phyloP scores from a whole-genome alignment of 2,797 vertebrate species.

The Mastacembelus armatus region DNA sequence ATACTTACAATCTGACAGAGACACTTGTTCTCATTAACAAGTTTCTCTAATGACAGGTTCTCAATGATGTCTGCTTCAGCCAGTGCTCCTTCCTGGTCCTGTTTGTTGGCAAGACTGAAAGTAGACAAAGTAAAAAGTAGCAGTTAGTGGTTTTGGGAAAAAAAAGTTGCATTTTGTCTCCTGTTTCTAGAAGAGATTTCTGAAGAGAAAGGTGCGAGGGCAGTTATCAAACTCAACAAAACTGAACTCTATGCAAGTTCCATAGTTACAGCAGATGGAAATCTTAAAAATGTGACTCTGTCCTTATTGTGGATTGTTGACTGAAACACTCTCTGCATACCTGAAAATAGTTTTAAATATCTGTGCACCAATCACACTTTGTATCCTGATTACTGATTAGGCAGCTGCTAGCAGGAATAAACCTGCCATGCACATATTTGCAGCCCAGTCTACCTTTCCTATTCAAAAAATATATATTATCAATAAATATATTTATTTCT shows the following conservation, averaged over 20 bases:
- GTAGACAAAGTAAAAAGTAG: constrained; percentile 11
- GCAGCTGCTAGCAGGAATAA: constrained; percentile 21
- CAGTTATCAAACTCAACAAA: constrained; percentile 1
- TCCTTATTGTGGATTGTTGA: constrained; percentile 31
- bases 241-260: not conserved
- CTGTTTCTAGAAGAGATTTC: not conserved
- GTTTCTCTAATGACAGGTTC: constrained; percentile 91
- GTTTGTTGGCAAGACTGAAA: constrained; percentile 93
- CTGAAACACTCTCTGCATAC: constrained; percentile 21
- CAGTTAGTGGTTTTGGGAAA: not conserved
- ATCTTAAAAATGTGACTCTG: constrained; percentile 23
- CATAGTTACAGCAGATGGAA: not conserved
- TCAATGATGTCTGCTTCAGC: constrained; percentile 95
- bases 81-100: constrained; percentile 93
- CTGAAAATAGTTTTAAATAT: constrained; percentile 22
- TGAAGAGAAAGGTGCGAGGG: constrained; percentile 9
- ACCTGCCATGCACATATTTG: not conserved
- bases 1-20: constrained; percentile 95
- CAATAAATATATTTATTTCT: not conserved
- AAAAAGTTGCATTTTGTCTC: not conserved
- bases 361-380: not conserved
- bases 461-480: no score
- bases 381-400: constrained; percentile 35
- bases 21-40: constrained; percentile 96
- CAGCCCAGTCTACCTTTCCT: no score